phyloP scores from a whole-genome alignment of 2,797 vertebrate species.

The Myotis pilosus region DNA sequence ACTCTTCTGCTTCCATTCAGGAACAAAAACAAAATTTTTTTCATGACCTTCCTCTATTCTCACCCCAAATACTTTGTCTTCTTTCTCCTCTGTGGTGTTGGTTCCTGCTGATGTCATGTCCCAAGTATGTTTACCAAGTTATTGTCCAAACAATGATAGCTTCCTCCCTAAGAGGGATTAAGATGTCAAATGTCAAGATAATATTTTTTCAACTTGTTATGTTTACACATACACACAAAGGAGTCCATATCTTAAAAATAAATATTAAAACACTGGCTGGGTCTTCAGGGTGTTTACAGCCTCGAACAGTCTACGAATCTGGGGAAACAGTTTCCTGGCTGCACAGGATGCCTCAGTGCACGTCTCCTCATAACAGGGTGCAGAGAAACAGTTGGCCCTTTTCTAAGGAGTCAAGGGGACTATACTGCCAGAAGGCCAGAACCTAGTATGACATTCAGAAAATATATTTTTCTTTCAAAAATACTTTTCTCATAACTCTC shows the following conservation, averaged over 20 bases:
- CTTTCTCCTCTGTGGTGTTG: constrained; percentile 14
- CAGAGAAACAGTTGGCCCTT: neutral
- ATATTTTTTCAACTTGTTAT: constrained; percentile 51
- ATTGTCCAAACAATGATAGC: constrained; percentile 52
- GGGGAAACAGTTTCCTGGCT: constrained; percentile 14
- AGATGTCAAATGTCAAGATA: constrained; percentile 57
- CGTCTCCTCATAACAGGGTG: neutral
- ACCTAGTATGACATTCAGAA: neutral
- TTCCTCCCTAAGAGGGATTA: constrained; percentile 56
- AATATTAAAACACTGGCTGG: constrained; percentile 51
- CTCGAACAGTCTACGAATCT: neutral
- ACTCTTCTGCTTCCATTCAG: neutral
- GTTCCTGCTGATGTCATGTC: constrained; percentile 33
- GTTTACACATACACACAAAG: constrained; percentile 41
- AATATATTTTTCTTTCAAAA: neutral
- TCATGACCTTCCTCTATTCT: neutral
- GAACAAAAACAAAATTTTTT: neutral
- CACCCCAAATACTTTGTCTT: neutral
- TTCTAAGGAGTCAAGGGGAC: neutral
- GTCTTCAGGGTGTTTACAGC: constrained; percentile 32
- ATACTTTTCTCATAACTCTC: neutral
- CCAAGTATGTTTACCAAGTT: constrained; percentile 54
- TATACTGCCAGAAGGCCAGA: neutral
- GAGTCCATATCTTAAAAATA: constrained; percentile 40
- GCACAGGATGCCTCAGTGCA: neutral